phyloP scores from a whole-genome alignment of 2,797 vertebrate genomes.

The Rhinichthys osculus region DNA sequence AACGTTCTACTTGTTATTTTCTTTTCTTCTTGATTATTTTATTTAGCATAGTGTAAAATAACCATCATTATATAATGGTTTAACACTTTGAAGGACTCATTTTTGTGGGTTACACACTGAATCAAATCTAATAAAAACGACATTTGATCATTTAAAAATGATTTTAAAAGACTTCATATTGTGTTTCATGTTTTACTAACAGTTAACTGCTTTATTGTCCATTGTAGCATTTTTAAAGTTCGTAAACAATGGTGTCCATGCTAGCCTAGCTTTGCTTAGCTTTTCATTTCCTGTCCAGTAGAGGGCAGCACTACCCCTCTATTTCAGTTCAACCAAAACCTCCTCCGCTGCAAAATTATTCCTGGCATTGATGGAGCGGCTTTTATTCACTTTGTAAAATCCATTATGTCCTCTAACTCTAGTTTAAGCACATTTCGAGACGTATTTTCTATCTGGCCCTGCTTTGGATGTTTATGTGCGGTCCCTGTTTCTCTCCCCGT shows the following conservation, averaged over 20 bases:
- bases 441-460: not conserved
- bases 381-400: slow-evolving; percentile 36
- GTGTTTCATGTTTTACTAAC: not conserved
- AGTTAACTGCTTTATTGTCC: not conserved
- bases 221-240: not conserved
- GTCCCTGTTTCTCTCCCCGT: slow-evolving; percentile 21
- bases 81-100: slow-evolving; percentile 55
- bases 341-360: not conserved
- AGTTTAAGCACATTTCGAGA: slow-evolving; percentile 45
- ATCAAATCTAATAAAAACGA: slow-evolving; percentile 63
- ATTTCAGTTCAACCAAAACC: not conserved
- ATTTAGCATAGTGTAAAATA: slow-evolving; percentile 49
- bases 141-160: slow-evolving; percentile 45
- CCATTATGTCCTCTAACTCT: slow-evolving; percentile 29
- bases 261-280: not conserved
- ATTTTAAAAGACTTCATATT: not conserved
- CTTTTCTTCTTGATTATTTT: slow-evolving; percentile 42
- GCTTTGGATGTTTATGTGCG: slow-evolving; percentile 27
- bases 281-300: slow-evolving; percentile 32
- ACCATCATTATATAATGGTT: slow-evolving; percentile 56
- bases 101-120: slow-evolving; percentile 64
- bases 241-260: not conserved
- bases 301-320: slow-evolving; percentile 44
- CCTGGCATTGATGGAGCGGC: slow-evolving; percentile 25
- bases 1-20: slow-evolving; percentile 42